Percentiles rank a stretch among this genome's conserved stretches.
Evolutionary conservation across 2,113 vertebrate genomes (phyloP).

Genomic region (Pseudois nayaur): DNA sequence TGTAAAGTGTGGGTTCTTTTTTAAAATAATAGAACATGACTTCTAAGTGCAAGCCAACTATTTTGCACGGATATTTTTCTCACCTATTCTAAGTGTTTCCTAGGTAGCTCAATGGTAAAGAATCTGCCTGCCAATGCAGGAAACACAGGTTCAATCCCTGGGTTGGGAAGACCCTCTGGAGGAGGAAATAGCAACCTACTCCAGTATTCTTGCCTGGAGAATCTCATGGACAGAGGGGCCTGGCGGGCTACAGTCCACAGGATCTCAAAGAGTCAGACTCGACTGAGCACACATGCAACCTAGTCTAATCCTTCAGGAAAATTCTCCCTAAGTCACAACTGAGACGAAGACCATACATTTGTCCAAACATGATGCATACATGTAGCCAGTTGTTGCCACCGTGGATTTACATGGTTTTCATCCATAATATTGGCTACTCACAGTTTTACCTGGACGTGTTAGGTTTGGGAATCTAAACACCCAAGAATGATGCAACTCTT

Average conservation of each 20-base stretch:
- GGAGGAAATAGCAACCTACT: neutral
- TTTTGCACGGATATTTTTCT: neutral
- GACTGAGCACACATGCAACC: neutral
- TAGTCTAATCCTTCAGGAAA: neutral
- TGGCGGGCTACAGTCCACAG: neutral
- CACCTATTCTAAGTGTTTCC: neutral
- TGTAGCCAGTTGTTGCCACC: neutral
- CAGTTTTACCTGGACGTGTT: neutral
- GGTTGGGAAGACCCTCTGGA: neutral
- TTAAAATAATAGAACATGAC: neutral
- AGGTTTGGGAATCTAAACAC: neutral
- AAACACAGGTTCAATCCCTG: neutral
- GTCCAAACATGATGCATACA: neutral
- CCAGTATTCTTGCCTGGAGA: neutral
- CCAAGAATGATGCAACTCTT: neutral
- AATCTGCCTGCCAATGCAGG: neutral
- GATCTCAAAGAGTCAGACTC: neutral
- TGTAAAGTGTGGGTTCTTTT: neutral
- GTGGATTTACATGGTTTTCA: neutral
- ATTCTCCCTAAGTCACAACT: neutral
- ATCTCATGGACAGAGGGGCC: neutral
- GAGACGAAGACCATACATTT: neutral
- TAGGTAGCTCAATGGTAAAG: neutral
- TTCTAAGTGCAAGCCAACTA: neutral
- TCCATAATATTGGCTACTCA: neutral